These are phyloP conservation scores for Electrona antarctica DNA, from an alignment of 2,113 vertebrate genomes.

Conservation along the genomic window DNA sequence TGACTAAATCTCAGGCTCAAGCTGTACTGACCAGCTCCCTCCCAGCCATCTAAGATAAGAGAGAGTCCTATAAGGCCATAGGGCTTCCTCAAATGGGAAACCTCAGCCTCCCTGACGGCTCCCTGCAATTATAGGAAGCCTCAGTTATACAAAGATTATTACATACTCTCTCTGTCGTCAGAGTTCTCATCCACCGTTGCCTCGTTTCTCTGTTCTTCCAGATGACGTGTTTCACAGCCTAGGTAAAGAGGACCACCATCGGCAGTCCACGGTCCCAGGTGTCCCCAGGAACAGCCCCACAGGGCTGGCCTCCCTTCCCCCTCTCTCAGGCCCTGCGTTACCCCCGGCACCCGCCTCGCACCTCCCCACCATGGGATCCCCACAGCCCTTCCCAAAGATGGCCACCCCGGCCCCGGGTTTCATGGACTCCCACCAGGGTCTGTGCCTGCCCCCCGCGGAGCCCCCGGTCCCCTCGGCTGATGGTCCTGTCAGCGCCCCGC, in stretches of 20 bases:
- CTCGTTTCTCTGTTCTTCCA: constrained; percentile 51
- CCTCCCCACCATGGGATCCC: constrained; percentile 80
- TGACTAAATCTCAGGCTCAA: no score
- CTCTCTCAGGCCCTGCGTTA: constrained; percentile 82
- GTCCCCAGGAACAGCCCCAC: constrained; percentile 87
- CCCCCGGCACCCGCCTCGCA: constrained; percentile 84
- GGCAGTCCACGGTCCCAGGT: constrained; percentile 81
- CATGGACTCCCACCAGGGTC: constrained; percentile 85
- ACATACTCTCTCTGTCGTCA: no score
- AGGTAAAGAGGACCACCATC: constrained; percentile 91
- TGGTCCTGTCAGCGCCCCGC: constrained; percentile 87
- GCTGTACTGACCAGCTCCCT: no score
- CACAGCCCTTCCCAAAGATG: constrained; percentile 88
- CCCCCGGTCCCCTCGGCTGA: constrained; percentile 82
- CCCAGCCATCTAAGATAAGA: no score
- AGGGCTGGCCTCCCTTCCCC: constrained; percentile 84
- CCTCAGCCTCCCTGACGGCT: no score
- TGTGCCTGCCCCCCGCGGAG: constrained; percentile 86
- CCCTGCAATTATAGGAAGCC: no score
- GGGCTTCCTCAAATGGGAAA: no score
- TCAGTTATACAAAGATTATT: no score
- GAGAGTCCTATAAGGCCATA: no score
- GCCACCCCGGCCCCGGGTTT: constrained; percentile 86
- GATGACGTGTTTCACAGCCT: constrained; percentile 94
- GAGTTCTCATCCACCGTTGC: background rate